Conservation (phyloP, 2,113 vertebrate genomes). For the Tauraco erythrolophus region DNA sequence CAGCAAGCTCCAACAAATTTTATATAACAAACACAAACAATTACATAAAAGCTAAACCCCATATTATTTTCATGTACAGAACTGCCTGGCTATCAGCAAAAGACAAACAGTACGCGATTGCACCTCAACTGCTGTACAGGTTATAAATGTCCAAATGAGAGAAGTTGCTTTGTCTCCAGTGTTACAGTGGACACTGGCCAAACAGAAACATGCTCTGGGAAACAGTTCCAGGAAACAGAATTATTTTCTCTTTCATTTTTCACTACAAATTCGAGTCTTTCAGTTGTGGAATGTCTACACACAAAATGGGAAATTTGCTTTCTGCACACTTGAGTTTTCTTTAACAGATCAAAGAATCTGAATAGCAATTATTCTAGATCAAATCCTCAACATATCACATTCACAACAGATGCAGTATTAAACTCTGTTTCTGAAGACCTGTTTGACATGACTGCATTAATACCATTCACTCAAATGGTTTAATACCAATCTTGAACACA, state of each 20-base stretch:
- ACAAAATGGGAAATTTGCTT: not conserved
- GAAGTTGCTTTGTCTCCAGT: not conserved
- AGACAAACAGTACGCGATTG: not conserved
- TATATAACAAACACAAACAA: not conserved
- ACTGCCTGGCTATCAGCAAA: not conserved
- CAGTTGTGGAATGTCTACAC: not conserved
- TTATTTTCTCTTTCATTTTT: not conserved
- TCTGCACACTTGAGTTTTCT: not conserved
- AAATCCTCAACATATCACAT: not conserved
- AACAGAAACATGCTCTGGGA: not conserved
- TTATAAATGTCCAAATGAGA: not conserved
- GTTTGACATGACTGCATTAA: not conserved
- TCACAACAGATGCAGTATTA: not conserved
- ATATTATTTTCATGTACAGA: not conserved
- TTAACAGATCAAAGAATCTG: not conserved
- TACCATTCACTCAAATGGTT: not conserved
- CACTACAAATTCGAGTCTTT: not conserved
- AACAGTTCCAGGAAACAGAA: not conserved
- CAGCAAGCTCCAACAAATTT: not conserved
- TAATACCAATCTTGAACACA: not conserved
- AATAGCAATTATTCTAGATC: not conserved
- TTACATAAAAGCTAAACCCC: not conserved
- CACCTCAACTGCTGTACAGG: not conserved
- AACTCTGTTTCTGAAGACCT: not conserved
- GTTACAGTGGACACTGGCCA: not conserved